Conservation (phyloP, 2,113 vertebrate species). For the Solenodon paradoxus region DNA sequence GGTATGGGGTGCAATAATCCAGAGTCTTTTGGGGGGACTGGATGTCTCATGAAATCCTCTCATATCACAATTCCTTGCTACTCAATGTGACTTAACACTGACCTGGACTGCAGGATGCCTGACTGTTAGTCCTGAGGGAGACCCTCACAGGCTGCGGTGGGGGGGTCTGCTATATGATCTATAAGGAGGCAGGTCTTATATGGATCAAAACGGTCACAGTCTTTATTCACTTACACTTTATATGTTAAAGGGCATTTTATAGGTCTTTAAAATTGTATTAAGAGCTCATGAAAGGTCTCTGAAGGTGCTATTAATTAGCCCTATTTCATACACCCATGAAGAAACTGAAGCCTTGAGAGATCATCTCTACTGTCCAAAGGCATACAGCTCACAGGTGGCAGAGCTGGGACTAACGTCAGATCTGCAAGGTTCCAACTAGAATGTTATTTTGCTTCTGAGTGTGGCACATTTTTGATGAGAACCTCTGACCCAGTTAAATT, state of each 20-base stretch:
- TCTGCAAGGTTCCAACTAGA: background rate
- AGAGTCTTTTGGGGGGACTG: background rate
- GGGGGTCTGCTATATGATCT: background rate
- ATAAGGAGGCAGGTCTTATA: background rate
- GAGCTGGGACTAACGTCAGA: background rate
- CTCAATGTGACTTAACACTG: background rate
- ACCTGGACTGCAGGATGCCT: background rate
- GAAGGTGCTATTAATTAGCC: background rate
- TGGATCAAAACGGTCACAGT: background rate
- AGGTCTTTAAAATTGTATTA: background rate
- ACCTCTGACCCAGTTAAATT: constrained; percentile 23
- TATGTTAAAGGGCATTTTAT: background rate
- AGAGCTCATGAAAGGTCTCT: background rate
- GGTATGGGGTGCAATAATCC: background rate
- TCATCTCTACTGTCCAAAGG: background rate
- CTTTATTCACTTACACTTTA: background rate
- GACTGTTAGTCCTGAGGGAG: background rate
- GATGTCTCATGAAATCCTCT: background rate
- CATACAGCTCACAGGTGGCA: background rate
- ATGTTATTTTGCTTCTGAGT: background rate
- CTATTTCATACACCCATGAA: background rate
- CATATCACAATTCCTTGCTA: background rate
- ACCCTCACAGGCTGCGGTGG: background rate
- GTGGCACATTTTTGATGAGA: background rate
- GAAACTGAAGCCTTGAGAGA: background rate